Conservation (phyloP, 2,888 invertebrate genomes). For the Dysmachus trigonus region DNA sequence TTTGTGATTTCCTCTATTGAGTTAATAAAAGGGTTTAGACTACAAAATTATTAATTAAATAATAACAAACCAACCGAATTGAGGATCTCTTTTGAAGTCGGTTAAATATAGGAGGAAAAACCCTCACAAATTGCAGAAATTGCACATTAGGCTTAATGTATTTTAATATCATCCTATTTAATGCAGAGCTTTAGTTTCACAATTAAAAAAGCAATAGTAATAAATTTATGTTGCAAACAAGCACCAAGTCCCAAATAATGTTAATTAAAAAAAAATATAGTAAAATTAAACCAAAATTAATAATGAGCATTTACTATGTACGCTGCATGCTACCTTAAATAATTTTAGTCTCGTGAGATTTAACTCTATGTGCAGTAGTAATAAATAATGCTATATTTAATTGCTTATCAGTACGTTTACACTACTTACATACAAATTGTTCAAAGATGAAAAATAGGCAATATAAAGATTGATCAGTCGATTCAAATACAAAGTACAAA, state of each 20-base stretch:
- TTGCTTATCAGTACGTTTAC: constrained; percentile 12
- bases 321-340: background rate
- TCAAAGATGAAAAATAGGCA: constrained; percentile 47
- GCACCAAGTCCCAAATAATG: background rate
- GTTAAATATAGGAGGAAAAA: too few species aligned
- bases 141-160: too few species aligned
- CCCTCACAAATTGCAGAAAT: too few species aligned
- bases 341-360: background rate
- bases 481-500: constrained; percentile 40
- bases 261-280: too few species aligned
- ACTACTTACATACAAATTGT: constrained; percentile 20
- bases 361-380: background rate
- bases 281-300: background rate
- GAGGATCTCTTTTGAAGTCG: too few species aligned
- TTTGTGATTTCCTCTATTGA: too few species aligned
- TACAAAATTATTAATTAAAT: too few species aligned
- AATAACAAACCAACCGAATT: too few species aligned
- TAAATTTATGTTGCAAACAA: background rate
- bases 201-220: background rate
- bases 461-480: constrained; percentile 47
- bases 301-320: background rate
- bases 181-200: background rate
- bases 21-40: too few species aligned
- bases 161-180: background rate
- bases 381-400: background rate